A percentile compares a stretch with the other conserved stretches of the same genome.
These are phyloP conservation scores for Megalonaias nervosa DNA, from an alignment of 1,140 invertebrate species.

Conservation along the genomic window DNA sequence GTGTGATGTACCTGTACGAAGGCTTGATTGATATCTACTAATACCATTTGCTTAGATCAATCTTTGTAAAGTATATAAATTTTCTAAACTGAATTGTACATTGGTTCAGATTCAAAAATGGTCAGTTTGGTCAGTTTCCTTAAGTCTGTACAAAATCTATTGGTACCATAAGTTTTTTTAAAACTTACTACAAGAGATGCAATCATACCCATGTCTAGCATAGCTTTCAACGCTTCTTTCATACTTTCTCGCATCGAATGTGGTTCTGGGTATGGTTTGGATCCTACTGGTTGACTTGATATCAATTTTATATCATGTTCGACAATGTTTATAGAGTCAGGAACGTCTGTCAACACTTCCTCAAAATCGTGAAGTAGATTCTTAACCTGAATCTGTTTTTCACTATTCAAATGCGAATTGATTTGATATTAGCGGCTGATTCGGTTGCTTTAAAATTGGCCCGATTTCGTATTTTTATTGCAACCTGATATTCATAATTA, in stretches of 20 bases:
- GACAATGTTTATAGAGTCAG: slow-evolving; percentile 18
- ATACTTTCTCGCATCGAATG: slow-evolving; percentile 62
- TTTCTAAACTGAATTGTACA: no score
- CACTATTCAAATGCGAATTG: slow-evolving; percentile 1
- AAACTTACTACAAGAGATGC: neutral
- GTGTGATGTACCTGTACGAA: no score
- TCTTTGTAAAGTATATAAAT: no score
- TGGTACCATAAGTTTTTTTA: no score
- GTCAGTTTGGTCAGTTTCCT: no score
- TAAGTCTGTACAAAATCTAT: no score
- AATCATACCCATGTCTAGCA: neutral
- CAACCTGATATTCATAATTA: slow-evolving; percentile 1
- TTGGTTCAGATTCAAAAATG: no score
- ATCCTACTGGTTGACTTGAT: slow-evolving; percentile 15
- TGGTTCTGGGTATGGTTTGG: slow-evolving; percentile 53
- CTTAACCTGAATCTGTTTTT: no score
- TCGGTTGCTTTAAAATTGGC: neutral
- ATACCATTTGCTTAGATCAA: no score
- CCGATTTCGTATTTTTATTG: neutral
- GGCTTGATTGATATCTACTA: no score
- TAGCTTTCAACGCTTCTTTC: slow-evolving; percentile 48
- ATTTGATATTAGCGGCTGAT: neutral
- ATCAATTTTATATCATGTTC: slow-evolving; percentile 23
- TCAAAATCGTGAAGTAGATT: neutral
- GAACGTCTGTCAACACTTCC: slow-evolving; percentile 30